Conservation (phyloP, 2,113 vertebrate genomes). For the Erinaceus europaeus region DNA sequence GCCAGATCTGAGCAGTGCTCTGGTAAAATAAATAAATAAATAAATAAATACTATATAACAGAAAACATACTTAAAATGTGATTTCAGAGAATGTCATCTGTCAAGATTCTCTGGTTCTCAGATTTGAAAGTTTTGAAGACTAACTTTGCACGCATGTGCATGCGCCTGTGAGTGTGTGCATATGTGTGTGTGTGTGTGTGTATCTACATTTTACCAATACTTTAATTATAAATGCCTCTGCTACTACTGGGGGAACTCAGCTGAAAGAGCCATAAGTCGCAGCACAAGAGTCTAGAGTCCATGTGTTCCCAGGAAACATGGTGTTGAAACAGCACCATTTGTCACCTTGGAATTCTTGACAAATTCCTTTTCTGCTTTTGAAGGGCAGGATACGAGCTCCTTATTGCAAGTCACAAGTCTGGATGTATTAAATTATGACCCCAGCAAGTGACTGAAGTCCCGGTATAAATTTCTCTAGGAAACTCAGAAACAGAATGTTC, state of each 20-base stretch:
- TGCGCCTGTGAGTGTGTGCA: no score
- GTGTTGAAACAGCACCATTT: not conserved
- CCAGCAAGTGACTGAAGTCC: not conserved
- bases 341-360: not conserved
- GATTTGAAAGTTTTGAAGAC: not conserved
- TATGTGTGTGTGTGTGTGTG: not conserved
- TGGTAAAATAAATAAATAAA: no score
- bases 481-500: not conserved
- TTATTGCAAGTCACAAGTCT: not conserved
- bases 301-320: not conserved
- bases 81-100: not conserved
- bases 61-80: not conserved
- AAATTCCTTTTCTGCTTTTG: not conserved
- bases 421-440: not conserved
- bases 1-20: no score
- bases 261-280: not conserved
- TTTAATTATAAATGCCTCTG: not conserved
- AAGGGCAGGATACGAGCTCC: not conserved
- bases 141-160: no score
- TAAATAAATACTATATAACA: no score
- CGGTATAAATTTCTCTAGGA: not conserved
- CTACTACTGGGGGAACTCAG: not conserved
- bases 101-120: conserved; percentile 6
- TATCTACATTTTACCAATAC: not conserved
- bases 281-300: no score